Percentiles rank a stretch among this genome's conserved stretches.
Evolutionary conservation across 2,797 vertebrate species (phyloP).

Genomic region (Ibycter americanus): DNA sequence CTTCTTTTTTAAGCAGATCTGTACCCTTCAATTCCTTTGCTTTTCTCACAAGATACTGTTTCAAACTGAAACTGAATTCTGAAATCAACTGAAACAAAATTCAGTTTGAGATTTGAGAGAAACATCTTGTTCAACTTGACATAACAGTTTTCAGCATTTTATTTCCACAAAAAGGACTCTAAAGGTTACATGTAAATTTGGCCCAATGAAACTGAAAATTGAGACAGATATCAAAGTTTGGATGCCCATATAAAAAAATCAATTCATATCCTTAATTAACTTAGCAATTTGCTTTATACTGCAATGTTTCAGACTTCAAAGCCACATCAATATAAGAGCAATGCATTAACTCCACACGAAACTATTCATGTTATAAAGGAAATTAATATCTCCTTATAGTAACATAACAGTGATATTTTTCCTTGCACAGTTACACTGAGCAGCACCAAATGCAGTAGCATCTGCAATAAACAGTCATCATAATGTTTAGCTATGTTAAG

Average conservation of each 20-base stretch:
- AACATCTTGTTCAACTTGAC: not conserved
- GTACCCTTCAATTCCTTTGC: not conserved
- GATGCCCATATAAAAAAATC: not conserved
- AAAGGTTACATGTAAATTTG: not conserved
- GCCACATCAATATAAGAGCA: not conserved
- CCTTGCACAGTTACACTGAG: not conserved
- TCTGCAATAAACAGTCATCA: not conserved
- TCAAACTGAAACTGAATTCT: no score
- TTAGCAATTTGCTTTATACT: not conserved
- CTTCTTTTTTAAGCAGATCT: not conserved
- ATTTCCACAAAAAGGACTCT: not conserved
- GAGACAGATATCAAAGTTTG: not conserved
- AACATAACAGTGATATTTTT: not conserved
- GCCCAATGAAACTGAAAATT: not conserved
- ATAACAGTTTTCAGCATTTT: not conserved
- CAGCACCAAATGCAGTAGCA: not conserved
- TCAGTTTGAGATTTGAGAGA: not conserved
- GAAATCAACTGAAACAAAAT: conserved; percentile 16
- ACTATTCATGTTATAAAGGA: not conserved
- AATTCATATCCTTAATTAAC: not conserved
- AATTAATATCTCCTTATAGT: not conserved
- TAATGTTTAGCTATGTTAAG: not conserved
- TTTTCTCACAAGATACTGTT: not conserved
- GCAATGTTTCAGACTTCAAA: not conserved
- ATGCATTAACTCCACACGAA: not conserved